Base-by-base conservation (phyloP, 2,888 invertebrate genomes). In the Synergus laeviventris region DNA sequence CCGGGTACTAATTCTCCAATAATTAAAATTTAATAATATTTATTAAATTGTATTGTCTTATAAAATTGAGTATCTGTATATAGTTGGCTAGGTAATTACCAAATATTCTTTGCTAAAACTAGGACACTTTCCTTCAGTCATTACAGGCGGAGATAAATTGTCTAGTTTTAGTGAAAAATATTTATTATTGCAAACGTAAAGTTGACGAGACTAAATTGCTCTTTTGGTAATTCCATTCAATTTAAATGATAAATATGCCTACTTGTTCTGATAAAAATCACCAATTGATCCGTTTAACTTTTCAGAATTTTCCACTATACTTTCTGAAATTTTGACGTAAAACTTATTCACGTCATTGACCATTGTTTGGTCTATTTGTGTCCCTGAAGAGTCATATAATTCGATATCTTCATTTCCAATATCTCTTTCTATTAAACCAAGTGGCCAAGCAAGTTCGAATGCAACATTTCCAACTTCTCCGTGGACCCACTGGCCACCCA, bases 401-500 rank as follows among this genome's bases (percentile, higher is more conserved):
- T 21, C 1, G 9, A 45, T 16, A 31, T 1, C 16, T 12, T 1
- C 31, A 9, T 9, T 31, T 31, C 0, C 4, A 1, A n/a, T 39
- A 61, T 42, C 78, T 18, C 75, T 70, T 60, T 83, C 85, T 21
- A 84, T 59, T 12, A 86, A 12, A 5, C 85, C 87, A n/a, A 87
- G 74, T 16, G 88, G 86, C 64, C 82, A 81, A 5, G 82, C 89
- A 14, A 89, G 16, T 21, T 88, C 81, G 73, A 80, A 87, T 1
- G 39, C 87, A 9, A 83, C 81, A 73, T 89, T 89, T 14, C 78
- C 80, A 49, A 78, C 45, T 76, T 86, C 83, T 1, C 89, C 89
- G 18, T 88, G 86, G 5, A 89, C 83, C 86, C 86, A 87, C 75
- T 89, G 88, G 18, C 81, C 89, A 1, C 89, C 89, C 54, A 89